Evolutionary conservation across 2,113 vertebrate genomes (phyloP).

Genomic region (Muntiacus reevesi): DNA sequence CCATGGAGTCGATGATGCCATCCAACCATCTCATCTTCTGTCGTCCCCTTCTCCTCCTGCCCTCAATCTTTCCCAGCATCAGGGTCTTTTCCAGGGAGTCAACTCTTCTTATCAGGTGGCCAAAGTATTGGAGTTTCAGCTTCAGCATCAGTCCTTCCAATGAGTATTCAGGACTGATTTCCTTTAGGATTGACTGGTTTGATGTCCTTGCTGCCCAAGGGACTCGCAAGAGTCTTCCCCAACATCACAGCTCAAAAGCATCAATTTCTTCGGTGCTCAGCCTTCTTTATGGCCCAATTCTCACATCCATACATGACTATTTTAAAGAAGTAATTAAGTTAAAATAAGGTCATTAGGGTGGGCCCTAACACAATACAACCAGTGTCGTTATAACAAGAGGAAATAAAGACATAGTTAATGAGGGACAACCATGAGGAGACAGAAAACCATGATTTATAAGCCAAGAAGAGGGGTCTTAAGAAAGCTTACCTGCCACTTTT

Average conservation of each 20-base stretch:
- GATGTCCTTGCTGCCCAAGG: not conserved
- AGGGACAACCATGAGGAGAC: not conserved
- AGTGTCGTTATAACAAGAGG: not conserved
- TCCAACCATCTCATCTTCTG: not conserved
- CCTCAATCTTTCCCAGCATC: not conserved
- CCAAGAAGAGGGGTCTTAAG: not conserved
- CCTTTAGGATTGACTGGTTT: not conserved
- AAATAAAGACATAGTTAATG: not conserved
- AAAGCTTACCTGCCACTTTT: not conserved
- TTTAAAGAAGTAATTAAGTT: not conserved
- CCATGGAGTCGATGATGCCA: not conserved
- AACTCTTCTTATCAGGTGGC: not conserved
- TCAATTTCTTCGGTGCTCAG: accelerated
- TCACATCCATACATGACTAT: not conserved
- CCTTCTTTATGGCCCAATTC: not conserved
- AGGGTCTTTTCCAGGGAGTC: not conserved
- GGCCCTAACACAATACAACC: not conserved
- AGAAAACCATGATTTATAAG: not conserved
- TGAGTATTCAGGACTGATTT: not conserved
- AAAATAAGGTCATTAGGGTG: not conserved
- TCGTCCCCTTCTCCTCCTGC: not conserved
- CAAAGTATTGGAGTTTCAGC: not conserved
- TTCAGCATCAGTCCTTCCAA: not conserved
- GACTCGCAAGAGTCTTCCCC: not conserved
- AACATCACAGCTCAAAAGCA: not conserved